Conservation (phyloP, 1,140 invertebrate species). For the Elysia chlorotica region DNA sequence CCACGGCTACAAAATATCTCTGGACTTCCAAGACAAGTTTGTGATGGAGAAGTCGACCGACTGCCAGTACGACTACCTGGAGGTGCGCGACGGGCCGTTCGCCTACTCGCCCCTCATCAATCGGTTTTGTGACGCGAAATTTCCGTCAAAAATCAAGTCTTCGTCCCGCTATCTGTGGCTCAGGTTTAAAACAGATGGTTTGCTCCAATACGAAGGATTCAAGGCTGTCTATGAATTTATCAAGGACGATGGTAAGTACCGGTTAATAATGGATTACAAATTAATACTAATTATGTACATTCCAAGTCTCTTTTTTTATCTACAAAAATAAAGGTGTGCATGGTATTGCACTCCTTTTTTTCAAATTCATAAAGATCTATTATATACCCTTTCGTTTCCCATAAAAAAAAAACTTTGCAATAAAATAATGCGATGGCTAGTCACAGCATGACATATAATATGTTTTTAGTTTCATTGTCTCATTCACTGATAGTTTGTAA, state of each 20-base stretch:
- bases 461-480: too few species aligned
- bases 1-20: slow-evolving; percentile 72
- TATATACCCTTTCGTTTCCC: too few species aligned
- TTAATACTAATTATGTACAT: too few species aligned
- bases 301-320: too few species aligned
- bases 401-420: too few species aligned
- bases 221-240: slow-evolving; percentile 72
- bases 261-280: too few species aligned
- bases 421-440: too few species aligned
- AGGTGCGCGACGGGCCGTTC: slow-evolving; percentile 82
- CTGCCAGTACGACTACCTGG: slow-evolving; percentile 83
- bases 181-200: slow-evolving; percentile 82
- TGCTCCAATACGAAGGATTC: slow-evolving; percentile 83
- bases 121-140: slow-evolving; percentile 76
- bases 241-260: slow-evolving; percentile 38
- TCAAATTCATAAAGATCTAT: too few species aligned
- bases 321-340: too few species aligned
- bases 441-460: too few species aligned
- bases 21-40: slow-evolving; percentile 85
- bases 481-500: too few species aligned
- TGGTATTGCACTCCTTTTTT: too few species aligned
- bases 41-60: slow-evolving; percentile 73
- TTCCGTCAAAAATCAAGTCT: slow-evolving; percentile 79
- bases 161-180: slow-evolving; percentile 81
- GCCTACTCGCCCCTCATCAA: slow-evolving; percentile 77